Evolutionary conservation across 1,140 invertebrate species (phyloP), one percentile per base, ranked within the genome.

Genomic region (Sinonovacula constricta): DNA sequence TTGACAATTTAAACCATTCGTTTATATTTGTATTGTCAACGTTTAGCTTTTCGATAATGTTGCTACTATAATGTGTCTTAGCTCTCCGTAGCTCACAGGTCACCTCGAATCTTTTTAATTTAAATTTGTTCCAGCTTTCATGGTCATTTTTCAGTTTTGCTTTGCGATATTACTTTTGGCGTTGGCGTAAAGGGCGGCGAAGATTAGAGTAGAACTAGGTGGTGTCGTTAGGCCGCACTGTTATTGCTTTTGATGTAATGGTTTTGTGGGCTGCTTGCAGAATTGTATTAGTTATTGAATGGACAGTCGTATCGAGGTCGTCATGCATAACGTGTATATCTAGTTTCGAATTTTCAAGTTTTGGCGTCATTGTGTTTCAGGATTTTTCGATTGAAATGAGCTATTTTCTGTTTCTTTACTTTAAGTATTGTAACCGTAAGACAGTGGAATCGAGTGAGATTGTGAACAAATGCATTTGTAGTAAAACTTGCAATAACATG

Each of bases 221-320:
- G 30, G 34, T 22, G n/a, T 70, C 67, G 0, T 15, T 26, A 10
- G 49, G 60, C 22, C 77, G 0, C 1, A 71, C 34, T n/a, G 77
- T 79, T 18, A 79, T 51, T 31, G 49, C 3, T 66, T 79, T 71
- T 22, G 71, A 71, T 26, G 77, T 59, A 57, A 69, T 78, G 26
- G 31, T 53, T 10, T 67, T 36, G 0, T 1, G 5, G 18, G 74
- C 65, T 39, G 34, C 28, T 49, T 57, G 22, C n/a, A 68, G 7
- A 5, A 67, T 59, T 28, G 33, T 36, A 34, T 68, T 30, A 3
- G 65, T 62, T 1, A 77, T 30, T 18, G 2, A 28, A 5, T 59
- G 31, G 2, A 54, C 39, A 7, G 56, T 15, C 0, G 24, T 30
- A 54, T 77, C 57, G 30, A 76, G 3, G 34, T 67, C 28, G 10